Evolutionary conservation across 2,113 vertebrate species (phyloP).

Genomic region (Tetraodon nigroviridis): DNA sequence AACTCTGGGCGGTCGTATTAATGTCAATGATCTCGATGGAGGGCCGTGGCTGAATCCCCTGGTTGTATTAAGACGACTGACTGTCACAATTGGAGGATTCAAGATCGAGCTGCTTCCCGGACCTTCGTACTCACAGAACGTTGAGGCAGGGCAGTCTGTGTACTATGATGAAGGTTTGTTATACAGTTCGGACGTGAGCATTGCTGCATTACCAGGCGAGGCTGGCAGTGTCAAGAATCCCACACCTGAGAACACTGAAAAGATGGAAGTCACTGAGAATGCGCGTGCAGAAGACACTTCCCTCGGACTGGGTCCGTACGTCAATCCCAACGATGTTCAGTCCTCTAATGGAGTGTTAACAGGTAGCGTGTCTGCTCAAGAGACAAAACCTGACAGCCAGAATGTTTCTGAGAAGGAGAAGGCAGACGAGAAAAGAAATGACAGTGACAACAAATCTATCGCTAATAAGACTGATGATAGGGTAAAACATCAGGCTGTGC

Average conservation of each 20-base stretch:
- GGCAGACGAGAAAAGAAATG: constrained; percentile 21
- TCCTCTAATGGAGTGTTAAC: constrained; percentile 56
- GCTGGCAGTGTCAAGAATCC: constrained; percentile 39
- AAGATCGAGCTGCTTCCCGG: constrained; percentile 76
- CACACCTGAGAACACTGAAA: constrained; percentile 51
- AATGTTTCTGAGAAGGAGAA: constrained; percentile 34
- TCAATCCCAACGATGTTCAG: constrained; percentile 77
- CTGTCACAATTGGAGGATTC: constrained; percentile 76
- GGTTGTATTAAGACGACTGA: constrained; percentile 70
- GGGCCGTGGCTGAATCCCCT: constrained; percentile 68
- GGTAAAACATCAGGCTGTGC: constrained; percentile 38
- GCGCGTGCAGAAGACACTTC: constrained; percentile 47
- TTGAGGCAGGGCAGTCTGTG: constrained; percentile 29
- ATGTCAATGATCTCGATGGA: constrained; percentile 53
- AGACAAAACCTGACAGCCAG: constrained; percentile 53
- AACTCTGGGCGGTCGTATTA: constrained; percentile 57
- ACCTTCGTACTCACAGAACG: constrained; percentile 60
- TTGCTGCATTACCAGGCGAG: constrained; percentile 42
- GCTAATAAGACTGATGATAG: constrained; percentile 37
- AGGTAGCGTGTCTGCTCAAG: constrained; percentile 20
- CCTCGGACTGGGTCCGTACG: constrained; percentile 59
- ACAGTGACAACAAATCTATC: constrained; percentile 28
- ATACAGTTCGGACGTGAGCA: constrained; percentile 38
- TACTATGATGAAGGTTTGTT: constrained; percentile 43
- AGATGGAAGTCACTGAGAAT: constrained; percentile 42